Base-by-base conservation (phyloP, 2,113 vertebrate species). In the Podocnemis expansa region DNA sequence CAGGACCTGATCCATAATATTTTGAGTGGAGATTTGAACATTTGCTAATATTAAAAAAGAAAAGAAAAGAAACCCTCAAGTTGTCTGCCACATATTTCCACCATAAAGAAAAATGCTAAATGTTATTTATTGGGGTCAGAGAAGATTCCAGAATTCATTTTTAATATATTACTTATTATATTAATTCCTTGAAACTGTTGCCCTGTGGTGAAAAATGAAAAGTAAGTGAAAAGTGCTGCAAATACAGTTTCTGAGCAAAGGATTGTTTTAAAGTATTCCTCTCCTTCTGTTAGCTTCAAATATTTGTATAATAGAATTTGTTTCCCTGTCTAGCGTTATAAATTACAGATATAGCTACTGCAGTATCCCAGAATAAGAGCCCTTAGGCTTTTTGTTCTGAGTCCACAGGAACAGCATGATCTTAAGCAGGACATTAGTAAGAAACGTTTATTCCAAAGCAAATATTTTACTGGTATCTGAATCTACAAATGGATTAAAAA, bases 161-260 rank as follows among this genome's bases (percentile, higher is more conserved):
- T 60, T 97, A 97, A 95, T 96, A 91, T 87, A 92, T 84, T 91
- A 14, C 51, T 96, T 97, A 97, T 91, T 89, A 91, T 96, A 93
- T 95, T 97, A 97, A 95, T 97, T 98, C 90, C 86, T 97, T 84
- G 67, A 95, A 97, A 98, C 10, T 43, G 58, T 96, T 98, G 81
- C 90, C 91, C 67, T 43, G 78, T 94, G 80, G 91, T 89, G 81
- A 96, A 96, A 95, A 97, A 97, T 95, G 93, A 96, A 97, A 97
- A 96, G 88, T 94, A 93, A 96, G 89, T 94, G 92, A 96, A 96
- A 96, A 91, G 90, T 85, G 67, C 78, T 89, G 67, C 43, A 94
- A 96, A 88, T 96, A 51, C 78, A 70, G 31, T 92, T 96, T 97
- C 84, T 86, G 92, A 97, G 93, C 52, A 86, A 95, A 94, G 84